Evolutionary conservation across 2,113 vertebrate genomes (phyloP), one percentile per base, ranked within the genome.

Genomic region (Hymenochirus boettgeri): DNA sequence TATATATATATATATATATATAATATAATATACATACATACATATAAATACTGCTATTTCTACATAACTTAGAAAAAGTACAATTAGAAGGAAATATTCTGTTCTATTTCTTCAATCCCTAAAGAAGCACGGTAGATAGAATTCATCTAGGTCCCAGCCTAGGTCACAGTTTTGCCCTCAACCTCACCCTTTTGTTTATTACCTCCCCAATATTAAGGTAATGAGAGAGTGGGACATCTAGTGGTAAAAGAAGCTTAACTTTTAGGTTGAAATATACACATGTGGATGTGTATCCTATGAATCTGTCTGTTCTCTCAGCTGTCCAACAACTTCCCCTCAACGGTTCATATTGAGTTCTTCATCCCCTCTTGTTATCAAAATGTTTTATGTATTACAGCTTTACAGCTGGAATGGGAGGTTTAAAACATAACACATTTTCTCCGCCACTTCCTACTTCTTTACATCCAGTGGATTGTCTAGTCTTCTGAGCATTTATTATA

Each of bases 301-400:
- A 12, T 1, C 25, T 31, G 69, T 2, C 22, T 12, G 55, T 66
- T 15, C 1, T 31, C 51, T 59, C 54, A 35, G 21, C 3, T 9
- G 21, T 61, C 31, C 25, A 37, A 48, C 45, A 39, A 31, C 70
- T 73, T 73, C 73, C 61, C 63, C 69, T 55, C 69, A 71, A 71
- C 72, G 78, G 83, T 82, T 89, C 84, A 83, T 57, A 10, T 76
- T 70, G 76, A 67, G 75, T 84, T 83, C 80, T 57, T 74, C 46
- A 56, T 63, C 70, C 73, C 13, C 73, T 71, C 62, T 80, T 84
- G 70, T 79, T 82, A 85, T 78, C n/a, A 74, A 84, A 82, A 76
- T 75, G 69, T 80, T 89, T 91, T 82, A 90, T 89, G 83, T 75
- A 83, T 85, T 86, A 89, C 88, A n/a, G n/a, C n/a, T n/a, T n/a